Percentiles rank a stretch among this genome's conserved stretches.
Evolutionary conservation across 92 coral and sea anemone genomes (phyloP).

Genomic region (Palythoa grandis): DNA sequence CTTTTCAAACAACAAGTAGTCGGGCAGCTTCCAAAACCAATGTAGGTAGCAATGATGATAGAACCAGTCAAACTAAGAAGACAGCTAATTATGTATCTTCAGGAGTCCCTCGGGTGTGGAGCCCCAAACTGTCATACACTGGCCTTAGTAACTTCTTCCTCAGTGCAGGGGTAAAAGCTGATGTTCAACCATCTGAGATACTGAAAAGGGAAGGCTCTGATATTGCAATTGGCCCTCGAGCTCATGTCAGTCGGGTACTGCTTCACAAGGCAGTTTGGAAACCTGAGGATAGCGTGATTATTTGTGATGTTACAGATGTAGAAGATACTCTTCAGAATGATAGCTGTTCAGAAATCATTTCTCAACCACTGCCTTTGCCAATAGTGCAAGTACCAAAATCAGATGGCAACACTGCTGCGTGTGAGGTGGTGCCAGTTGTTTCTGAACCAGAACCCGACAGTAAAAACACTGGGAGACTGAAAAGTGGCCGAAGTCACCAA

Average conservation of each 20-base stretch:
- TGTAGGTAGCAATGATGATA: background rate
- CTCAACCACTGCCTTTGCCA: conserved; percentile 38
- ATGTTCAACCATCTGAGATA: conserved; percentile 21
- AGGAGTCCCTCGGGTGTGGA: conserved; percentile 75
- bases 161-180: conserved; percentile 71
- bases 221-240: conserved; percentile 33
- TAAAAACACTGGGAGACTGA: background rate
- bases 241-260: conserved; percentile 54
- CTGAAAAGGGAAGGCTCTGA: background rate
- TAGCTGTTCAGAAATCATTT: background rate
- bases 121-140: conserved; percentile 72
- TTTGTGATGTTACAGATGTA: conserved; percentile 35
- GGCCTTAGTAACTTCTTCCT: conserved; percentile 88
- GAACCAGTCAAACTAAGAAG: background rate
- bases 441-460: conserved; percentile 23
- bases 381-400: conserved; percentile 65
- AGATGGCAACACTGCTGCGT: background rate
- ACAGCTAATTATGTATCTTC: background rate
- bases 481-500: background rate
- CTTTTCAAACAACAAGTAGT: background rate
- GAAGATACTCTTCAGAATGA: conserved; percentile 25
- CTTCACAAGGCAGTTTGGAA: conserved; percentile 77
- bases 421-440: conserved; percentile 20
- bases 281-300: conserved; percentile 75
- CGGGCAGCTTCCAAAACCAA: background rate